Percentiles rank a stretch among this genome's conserved stretches.
These are phyloP conservation scores for Epistrophe eligans DNA, from an alignment of 2,888 invertebrate species.

Conservation along the genomic window DNA sequence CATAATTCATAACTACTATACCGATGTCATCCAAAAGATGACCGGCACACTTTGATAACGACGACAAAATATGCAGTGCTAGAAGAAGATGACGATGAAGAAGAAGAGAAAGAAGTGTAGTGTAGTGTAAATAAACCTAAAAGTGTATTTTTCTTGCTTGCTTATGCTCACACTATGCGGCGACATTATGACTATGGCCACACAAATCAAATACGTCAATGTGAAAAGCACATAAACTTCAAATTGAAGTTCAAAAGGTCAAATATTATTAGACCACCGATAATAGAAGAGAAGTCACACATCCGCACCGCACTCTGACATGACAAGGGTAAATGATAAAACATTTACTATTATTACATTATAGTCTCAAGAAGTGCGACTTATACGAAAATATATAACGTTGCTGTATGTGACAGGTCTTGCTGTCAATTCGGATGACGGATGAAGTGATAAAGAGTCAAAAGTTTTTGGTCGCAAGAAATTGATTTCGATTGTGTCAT, in stretches of 20 bases:
- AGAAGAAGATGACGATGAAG: background rate
- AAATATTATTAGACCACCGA: slow-evolving; percentile 49
- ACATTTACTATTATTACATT: slow-evolving; percentile 56
- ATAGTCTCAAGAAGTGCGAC: slow-evolving; percentile 61
- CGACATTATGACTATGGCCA: slow-evolving; percentile 6
- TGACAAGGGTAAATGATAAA: slow-evolving; percentile 61
- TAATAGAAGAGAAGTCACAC: slow-evolving; percentile 7
- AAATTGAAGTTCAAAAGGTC: slow-evolving; percentile 63
- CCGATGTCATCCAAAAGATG: slow-evolving; percentile 4
- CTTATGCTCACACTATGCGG: background rate
- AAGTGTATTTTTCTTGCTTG: background rate
- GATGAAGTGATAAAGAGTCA: slow-evolving; percentile 49
- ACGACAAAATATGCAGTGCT: slow-evolving; percentile 37
- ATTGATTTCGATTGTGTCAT: slow-evolving; percentile 50
- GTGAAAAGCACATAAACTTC: slow-evolving; percentile 37
- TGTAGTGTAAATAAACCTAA: slow-evolving; percentile 43
- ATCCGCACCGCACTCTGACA: slow-evolving; percentile 17
- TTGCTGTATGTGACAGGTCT: slow-evolving; percentile 29
- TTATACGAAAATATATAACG: slow-evolving; percentile 1
- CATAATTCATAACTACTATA: slow-evolving; percentile 27
- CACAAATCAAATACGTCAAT: slow-evolving; percentile 33
- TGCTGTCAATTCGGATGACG: slow-evolving; percentile 35
- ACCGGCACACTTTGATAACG: slow-evolving; percentile 32
- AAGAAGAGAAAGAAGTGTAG: slow-evolving; percentile 33
- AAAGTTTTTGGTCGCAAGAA: slow-evolving; percentile 40